Evolutionary conservation across 1,140 invertebrate species (phyloP).

Genomic region (Triops longicaudatus): DNA sequence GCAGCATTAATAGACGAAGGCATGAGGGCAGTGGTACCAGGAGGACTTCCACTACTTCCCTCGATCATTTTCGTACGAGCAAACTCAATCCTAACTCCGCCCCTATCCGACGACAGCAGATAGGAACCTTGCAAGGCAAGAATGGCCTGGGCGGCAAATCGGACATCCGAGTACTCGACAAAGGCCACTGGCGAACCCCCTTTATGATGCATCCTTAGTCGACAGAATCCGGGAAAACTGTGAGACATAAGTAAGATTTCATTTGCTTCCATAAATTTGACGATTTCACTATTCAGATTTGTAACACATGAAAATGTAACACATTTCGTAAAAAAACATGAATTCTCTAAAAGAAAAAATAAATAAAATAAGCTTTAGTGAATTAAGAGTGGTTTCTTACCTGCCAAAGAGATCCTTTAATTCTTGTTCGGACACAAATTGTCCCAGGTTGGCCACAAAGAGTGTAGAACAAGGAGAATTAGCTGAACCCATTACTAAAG

Average conservation of each 20-base stretch:
- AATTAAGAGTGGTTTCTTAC: slow-evolving; percentile 48
- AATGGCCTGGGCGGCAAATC: slow-evolving; percentile 81
- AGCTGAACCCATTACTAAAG: slow-evolving; percentile 39
- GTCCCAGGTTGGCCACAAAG: slow-evolving; percentile 93
- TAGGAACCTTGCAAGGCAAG: slow-evolving; percentile 85
- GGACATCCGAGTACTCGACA: slow-evolving; percentile 89
- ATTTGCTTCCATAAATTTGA: not conserved
- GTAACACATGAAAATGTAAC: not conserved
- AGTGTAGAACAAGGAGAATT: slow-evolving; percentile 89
- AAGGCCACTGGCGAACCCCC: slow-evolving; percentile 87
- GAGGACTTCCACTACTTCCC: slow-evolving; percentile 47
- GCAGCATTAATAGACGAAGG: slow-evolving; percentile 9
- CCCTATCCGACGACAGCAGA: slow-evolving; percentile 85
- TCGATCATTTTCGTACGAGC: slow-evolving; percentile 95
- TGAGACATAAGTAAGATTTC: slow-evolving; percentile 38
- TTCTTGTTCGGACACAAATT: slow-evolving; percentile 92
- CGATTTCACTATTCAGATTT: not conserved
- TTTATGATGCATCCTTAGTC: slow-evolving; percentile 93
- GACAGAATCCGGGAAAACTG: slow-evolving; percentile 93
- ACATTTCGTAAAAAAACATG: not conserved
- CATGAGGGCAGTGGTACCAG: not conserved
- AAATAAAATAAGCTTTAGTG: not conserved
- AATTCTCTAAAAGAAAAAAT: not conserved
- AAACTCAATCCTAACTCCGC: slow-evolving; percentile 95
- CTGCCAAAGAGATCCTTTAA: slow-evolving; percentile 95